These are phyloP conservation scores for Eretmodus cyanostictus DNA, from an alignment of 2,113 vertebrate genomes.

Conservation along the genomic window DNA sequence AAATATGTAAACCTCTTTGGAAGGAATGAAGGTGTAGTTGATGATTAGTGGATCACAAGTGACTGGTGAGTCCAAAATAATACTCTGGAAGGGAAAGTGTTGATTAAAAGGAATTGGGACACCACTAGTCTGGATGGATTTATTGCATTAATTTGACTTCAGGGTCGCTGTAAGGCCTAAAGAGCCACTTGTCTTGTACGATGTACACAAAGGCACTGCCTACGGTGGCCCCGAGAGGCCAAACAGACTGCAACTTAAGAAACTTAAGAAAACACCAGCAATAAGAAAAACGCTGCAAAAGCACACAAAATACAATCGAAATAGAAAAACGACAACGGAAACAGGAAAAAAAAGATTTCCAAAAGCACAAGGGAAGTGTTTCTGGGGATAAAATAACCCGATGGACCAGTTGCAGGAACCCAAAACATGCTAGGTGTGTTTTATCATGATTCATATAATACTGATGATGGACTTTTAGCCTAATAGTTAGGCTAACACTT, in stretches of 20 bases:
- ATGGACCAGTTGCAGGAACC: neutral
- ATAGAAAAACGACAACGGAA: neutral
- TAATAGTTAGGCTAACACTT: neutral
- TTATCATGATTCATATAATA: neutral
- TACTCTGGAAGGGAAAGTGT: neutral
- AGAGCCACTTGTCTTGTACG: neutral
- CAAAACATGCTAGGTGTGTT: neutral
- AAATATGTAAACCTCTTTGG: neutral
- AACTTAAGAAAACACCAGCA: neutral
- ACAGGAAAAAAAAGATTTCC: neutral
- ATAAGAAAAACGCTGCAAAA: neutral
- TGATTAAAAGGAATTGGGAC: neutral
- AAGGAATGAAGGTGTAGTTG: neutral
- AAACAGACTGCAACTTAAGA: fast-evolving
- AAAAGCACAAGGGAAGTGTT: neutral
- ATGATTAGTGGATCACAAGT: neutral
- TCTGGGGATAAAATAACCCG: neutral
- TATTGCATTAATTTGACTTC: neutral
- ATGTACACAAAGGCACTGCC: neutral
- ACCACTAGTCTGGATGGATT: neutral
- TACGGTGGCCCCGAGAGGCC: neutral
- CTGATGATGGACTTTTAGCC: neutral
- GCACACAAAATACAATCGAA: neutral
- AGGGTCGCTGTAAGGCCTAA: neutral
- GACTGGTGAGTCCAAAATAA: neutral